A percentile compares a stretch with the other conserved stretches of the same genome.
Conservation (phyloP, 2,797 vertebrate species). For the Phrynocephalus guinanensis region DNA sequence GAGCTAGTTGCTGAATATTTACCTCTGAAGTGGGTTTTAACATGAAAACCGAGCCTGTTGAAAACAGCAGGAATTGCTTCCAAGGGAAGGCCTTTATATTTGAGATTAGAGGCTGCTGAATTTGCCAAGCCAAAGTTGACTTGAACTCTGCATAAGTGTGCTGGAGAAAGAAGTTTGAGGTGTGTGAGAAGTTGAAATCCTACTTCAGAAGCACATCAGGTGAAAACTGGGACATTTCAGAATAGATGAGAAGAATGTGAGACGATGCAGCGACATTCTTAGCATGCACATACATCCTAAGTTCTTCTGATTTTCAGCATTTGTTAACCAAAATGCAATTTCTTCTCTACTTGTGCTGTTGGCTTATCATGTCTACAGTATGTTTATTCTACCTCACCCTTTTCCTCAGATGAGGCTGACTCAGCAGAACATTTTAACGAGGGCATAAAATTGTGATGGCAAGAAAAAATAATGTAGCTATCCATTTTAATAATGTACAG, state of each 20-base stretch:
- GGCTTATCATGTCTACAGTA: not conserved
- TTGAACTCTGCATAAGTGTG: not conserved
- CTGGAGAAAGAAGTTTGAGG: not conserved
- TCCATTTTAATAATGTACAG: not conserved
- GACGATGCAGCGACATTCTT: not conserved
- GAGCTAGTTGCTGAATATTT: not conserved
- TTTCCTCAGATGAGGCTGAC: constrained; percentile 8
- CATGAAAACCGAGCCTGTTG: not conserved
- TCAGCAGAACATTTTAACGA: not conserved
- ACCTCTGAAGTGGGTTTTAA: too few species aligned
- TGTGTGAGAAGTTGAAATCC: not conserved
- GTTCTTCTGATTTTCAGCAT: not conserved
- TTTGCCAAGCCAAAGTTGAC: not conserved
- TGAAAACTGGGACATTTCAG: not conserved
- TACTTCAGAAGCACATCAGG: not conserved
- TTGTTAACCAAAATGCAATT: rapidly evolving
- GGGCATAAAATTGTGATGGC: constrained; percentile 29
- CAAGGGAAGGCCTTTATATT: not conserved
- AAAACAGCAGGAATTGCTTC: not conserved
- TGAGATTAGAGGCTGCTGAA: not conserved
- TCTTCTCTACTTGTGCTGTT: constrained; percentile 27
- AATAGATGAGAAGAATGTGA: not conserved
- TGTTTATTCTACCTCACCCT: not conserved
- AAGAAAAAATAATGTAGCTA: constrained; percentile 25
- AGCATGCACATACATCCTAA: not conserved